These are phyloP conservation scores for Nasonia vitripennis DNA, from an alignment of 1,140 invertebrate genomes.

Conservation along the genomic window DNA sequence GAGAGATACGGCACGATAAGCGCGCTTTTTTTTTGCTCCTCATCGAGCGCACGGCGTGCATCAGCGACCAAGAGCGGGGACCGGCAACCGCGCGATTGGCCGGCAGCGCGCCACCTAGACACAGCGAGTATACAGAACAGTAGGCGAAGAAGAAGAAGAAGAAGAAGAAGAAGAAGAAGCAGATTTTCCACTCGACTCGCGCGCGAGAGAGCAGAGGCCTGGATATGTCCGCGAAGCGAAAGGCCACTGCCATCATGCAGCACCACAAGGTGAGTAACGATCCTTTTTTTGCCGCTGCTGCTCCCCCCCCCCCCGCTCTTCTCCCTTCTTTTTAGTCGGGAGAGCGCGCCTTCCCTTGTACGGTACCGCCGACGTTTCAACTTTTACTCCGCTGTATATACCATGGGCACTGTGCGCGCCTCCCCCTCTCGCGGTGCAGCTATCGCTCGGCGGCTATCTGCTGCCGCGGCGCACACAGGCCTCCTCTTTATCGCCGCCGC, in stretches of 20 bases:
- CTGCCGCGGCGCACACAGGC: conserved; percentile 37
- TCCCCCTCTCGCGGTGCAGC: conserved; percentile 20
- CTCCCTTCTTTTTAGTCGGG: conserved; percentile 35
- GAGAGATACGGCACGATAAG: background rate
- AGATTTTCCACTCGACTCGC: conserved; percentile 60
- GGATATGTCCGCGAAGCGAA: conserved; percentile 78
- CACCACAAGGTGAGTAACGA: conserved; percentile 77
- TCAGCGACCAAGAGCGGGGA: background rate
- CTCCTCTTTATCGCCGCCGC: conserved; percentile 36
- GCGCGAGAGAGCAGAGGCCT: conserved; percentile 62
- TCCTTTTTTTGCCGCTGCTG: conserved; percentile 54
- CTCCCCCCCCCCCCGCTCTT: background rate
- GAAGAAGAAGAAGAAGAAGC: conserved; percentile 27
- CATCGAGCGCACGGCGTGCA: background rate
- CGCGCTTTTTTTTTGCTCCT: conserved; percentile 31
- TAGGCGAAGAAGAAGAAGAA: background rate
- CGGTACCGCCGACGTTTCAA: conserved; percentile 54
- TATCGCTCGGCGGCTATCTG: conserved; percentile 42
- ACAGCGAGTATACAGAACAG: background rate
- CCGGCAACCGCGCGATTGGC: conserved; percentile 37
- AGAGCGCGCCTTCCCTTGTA: conserved; percentile 59
- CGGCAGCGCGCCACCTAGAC: conserved; percentile 20
- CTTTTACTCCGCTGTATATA: conserved; percentile 47
- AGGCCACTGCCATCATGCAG: conserved; percentile 78
- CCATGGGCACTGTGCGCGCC: background rate